Base-by-base conservation (phyloP, 2,113 vertebrate species). In the Phaetusa simplex region DNA sequence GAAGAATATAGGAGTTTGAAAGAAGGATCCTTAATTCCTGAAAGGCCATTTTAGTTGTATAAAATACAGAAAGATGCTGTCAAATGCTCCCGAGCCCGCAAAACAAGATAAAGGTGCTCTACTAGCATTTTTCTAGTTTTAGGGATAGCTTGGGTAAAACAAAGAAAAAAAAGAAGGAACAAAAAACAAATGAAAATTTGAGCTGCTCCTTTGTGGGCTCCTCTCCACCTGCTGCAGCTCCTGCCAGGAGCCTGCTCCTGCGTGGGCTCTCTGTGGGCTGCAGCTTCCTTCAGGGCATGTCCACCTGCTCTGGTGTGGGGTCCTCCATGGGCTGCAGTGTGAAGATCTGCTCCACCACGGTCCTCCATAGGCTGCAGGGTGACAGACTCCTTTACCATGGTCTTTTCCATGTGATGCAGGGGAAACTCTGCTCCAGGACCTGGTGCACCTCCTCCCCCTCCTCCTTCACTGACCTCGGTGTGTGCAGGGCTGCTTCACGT, bases 391-490 rank as follows among this genome's bases (percentile, higher is more conserved):
- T n/a, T 49, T 30, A 40, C 23, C 14, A 8, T 3, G 12, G 23
- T 26, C 32, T 73, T 64, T 56, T 6, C 12, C n/a, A 55, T 4
- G 2, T 22, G 4, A 27, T 66, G 12, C 62, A 43, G 38, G 14
- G 10, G 8, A 80, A 58, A 14, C 27, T 32, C 26, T 58, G 13
- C 36, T 61, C 27, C 0, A 0, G 17, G 2, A 9, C 3, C 20
- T 40, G 18, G 5, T 3, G 2, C 2, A 2, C 10, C 5, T 66
- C 9, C 32, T 74, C 5, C 0, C 0, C 5, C 11, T 43, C 11
- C 26, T 49, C 36, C 27, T 56, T 47, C 1, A 1, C 5, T 40
- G 8, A 32, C 11, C 7, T 69, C 59, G 24, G 6, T 34, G 42
- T 24, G 32, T 40, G 20, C 24, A 34, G 53, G 14, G 24, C 5